Conservation (phyloP, 2,113 vertebrate genomes). For the Lepus timidus region DNA sequence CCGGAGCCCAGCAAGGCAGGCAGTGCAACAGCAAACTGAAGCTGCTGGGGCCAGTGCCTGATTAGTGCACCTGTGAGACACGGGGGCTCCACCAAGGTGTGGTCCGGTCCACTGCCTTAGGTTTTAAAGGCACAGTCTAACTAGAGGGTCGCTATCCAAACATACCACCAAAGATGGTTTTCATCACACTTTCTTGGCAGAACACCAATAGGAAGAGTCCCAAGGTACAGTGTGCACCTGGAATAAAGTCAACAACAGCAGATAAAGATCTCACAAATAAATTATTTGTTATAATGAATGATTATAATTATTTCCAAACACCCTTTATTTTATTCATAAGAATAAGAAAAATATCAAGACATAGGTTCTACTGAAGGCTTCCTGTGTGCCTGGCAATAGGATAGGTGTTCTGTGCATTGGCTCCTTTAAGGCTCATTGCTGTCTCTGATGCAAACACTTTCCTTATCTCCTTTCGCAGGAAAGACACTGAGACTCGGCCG, state of each 20-base stretch:
- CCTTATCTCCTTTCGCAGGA: background rate
- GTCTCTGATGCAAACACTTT: background rate
- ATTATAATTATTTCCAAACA: background rate
- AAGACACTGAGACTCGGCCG: background rate
- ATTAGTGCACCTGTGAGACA: background rate
- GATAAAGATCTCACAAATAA: background rate
- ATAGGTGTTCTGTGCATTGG: background rate
- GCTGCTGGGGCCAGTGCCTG: background rate
- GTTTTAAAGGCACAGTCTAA: background rate
- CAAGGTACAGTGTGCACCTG: background rate
- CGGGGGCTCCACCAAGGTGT: background rate
- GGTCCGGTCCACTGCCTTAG: background rate
- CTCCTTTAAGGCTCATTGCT: background rate
- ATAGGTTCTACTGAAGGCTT: background rate
- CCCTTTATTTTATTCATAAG: slow-evolving; percentile 23
- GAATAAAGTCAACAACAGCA: background rate
- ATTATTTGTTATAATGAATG: background rate
- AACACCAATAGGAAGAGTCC: slow-evolving; percentile 4
- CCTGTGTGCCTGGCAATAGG: background rate
- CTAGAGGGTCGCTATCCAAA: slow-evolving; percentile 50
- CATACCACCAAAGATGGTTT: slow-evolving; percentile 18
- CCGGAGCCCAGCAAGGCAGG: background rate
- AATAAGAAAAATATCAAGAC: background rate
- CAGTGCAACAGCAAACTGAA: background rate
- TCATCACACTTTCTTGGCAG: slow-evolving; percentile 28